Conservation (phyloP, 2,888 invertebrate genomes). For the Meteorus colon region DNA sequence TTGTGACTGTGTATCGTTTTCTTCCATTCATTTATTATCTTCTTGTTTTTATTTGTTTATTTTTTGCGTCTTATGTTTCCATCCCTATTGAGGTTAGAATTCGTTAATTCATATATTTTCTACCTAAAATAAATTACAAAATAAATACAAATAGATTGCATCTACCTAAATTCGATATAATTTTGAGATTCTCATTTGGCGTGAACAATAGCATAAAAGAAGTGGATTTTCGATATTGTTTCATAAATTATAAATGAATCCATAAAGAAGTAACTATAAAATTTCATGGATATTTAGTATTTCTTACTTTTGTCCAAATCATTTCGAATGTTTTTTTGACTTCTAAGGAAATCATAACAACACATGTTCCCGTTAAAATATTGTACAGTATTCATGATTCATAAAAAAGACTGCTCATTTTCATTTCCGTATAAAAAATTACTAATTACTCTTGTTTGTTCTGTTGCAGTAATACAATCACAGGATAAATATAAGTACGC, state of each 20-base stretch:
- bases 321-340: slow-evolving; percentile 45
- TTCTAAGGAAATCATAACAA: slow-evolving; percentile 22
- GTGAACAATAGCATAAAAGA: slow-evolving; percentile 56
- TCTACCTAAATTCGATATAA: slow-evolving; percentile 71
- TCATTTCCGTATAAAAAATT: slow-evolving; percentile 34
- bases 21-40: slow-evolving; percentile 10
- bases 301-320: not conserved
- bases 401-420: not conserved
- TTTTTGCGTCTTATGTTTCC: slow-evolving; percentile 27
- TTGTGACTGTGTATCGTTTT: slow-evolving; percentile 1
- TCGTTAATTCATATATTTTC: slow-evolving; percentile 57
- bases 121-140: slow-evolving; percentile 71
- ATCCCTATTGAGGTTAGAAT: slow-evolving; percentile 40
- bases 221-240: slow-evolving; percentile 62
- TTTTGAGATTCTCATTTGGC: slow-evolving; percentile 62
- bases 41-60: not conserved
- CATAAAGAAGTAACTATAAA: not conserved
- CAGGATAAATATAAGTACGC: slow-evolving; percentile 68
- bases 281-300: not conserved
- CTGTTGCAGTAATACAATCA: slow-evolving; percentile 55
- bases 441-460: slow-evolving; percentile 16
- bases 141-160: slow-evolving; percentile 72
- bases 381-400: too few species aligned
- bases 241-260: slow-evolving; percentile 27
- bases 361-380: too few species aligned